Evolutionary conservation across 2,888 invertebrate species (phyloP).

Genomic region (Idaea straminata): DNA sequence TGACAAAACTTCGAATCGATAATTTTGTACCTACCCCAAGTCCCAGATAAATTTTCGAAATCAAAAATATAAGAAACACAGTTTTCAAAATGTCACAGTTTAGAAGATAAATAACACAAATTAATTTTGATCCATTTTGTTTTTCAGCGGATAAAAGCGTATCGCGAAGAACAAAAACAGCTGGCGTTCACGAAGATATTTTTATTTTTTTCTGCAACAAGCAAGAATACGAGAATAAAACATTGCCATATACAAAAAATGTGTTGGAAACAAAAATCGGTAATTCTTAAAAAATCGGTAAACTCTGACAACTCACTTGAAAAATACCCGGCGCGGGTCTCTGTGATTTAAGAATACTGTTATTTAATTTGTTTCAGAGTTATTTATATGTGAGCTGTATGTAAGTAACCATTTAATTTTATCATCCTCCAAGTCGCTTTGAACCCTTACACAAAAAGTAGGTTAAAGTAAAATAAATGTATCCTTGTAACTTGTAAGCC

Average conservation of each 20-base stretch:
- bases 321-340: too few species aligned
- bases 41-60: conserved; percentile 49
- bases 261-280: conserved; percentile 14
- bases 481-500: too few species aligned
- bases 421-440: too few species aligned
- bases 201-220: conserved; percentile 47
- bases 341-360: too few species aligned
- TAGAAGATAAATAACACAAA: conserved; percentile 60
- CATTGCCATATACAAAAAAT: conserved; percentile 20
- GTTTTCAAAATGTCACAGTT: conserved; percentile 60
- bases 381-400: too few species aligned
- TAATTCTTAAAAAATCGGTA: conserved; percentile 18
- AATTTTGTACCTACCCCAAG: conserved; percentile 37
- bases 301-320: neutral
- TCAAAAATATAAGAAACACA: conserved; percentile 47
- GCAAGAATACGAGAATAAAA: conserved; percentile 12
- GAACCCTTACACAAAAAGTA: too few species aligned
- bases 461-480: too few species aligned
- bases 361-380: too few species aligned
- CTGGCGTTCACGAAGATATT: conserved; percentile 62
- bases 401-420: too few species aligned
- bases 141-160: conserved; percentile 61
- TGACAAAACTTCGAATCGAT: conserved; percentile 68
- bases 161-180: conserved; percentile 69
- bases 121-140: conserved; percentile 74